Conservation (phyloP, 2,113 vertebrate species). For the Mungos mungo region DNA sequence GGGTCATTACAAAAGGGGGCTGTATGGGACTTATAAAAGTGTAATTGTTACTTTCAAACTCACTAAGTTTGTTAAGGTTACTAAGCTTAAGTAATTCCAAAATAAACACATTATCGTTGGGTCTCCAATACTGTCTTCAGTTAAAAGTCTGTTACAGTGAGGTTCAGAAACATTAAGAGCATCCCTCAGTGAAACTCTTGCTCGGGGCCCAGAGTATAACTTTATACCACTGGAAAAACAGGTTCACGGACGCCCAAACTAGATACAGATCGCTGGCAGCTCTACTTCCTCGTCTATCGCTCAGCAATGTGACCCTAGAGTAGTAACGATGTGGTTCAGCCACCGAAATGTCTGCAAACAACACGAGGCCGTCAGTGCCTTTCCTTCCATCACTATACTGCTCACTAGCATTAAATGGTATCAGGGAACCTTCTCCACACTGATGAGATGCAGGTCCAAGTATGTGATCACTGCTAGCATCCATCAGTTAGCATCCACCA, state of each 20-base stretch:
- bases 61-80: conserved; percentile 76
- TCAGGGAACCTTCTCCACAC: not conserved
- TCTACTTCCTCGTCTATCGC: conserved; percentile 15
- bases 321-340: conserved; percentile 23
- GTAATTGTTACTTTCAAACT: conserved; percentile 79
- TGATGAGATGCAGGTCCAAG: not conserved
- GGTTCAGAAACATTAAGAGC: conserved; percentile 69
- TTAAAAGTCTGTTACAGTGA: conserved; percentile 61
- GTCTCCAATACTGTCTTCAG: conserved; percentile 71
- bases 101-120: conserved; percentile 77
- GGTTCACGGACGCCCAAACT: conserved; percentile 45
- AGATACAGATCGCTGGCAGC: conserved; percentile 22
- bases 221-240: conserved; percentile 39
- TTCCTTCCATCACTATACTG: not conserved
- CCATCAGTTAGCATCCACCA: not conserved
- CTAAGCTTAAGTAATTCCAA: conserved; percentile 79
- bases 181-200: conserved; percentile 66
- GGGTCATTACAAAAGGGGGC: conserved; percentile 77
- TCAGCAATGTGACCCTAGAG: conserved; percentile 6
- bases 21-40: conserved; percentile 81
- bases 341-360: conserved; percentile 5
- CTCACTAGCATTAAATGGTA: not conserved
- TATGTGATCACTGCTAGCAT: not conserved
- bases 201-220: conserved; percentile 50
- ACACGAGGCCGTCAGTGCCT: not conserved